Conservation (phyloP, 2,113 vertebrate genomes). For the Podocnemis expansa region DNA sequence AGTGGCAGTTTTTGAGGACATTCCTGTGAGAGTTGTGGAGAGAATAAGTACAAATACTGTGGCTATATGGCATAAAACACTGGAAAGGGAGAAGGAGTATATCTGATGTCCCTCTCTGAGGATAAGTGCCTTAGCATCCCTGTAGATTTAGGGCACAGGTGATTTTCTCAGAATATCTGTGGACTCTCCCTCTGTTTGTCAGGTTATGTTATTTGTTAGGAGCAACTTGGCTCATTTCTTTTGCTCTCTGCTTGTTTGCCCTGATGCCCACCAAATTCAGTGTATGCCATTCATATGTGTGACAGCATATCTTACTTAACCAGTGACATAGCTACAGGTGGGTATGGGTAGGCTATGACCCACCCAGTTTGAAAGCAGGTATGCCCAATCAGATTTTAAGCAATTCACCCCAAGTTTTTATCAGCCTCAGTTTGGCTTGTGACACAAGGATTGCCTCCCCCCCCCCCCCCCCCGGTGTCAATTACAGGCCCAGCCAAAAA, state of each 20-base stretch:
- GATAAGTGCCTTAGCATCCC: not conserved
- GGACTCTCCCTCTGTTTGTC: not conserved
- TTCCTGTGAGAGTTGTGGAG: not conserved
- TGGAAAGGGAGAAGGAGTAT: no score
- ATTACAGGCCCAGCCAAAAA: no score
- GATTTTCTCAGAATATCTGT: not conserved
- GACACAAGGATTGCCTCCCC: no score
- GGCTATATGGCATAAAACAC: not conserved
- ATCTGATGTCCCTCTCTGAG: not conserved
- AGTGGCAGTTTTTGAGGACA: not conserved
- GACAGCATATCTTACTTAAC: not conserved
- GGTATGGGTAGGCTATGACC: no score
- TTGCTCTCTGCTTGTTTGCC: not conserved
- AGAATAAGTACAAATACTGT: not conserved
- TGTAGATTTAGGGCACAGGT: not conserved
- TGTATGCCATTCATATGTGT: not conserved
- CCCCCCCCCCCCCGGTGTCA: no score
- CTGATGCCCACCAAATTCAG: rapidly evolving
- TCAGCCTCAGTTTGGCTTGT: no score
- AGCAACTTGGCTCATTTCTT: not conserved
- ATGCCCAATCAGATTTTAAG: no score
- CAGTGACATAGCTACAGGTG: no score
- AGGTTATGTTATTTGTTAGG: not conserved
- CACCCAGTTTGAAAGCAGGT: no score
- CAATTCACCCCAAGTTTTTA: no score